phyloP scores from a whole-genome alignment of 1,140 invertebrate species.

The Neoseiulus cucumeris region DNA sequence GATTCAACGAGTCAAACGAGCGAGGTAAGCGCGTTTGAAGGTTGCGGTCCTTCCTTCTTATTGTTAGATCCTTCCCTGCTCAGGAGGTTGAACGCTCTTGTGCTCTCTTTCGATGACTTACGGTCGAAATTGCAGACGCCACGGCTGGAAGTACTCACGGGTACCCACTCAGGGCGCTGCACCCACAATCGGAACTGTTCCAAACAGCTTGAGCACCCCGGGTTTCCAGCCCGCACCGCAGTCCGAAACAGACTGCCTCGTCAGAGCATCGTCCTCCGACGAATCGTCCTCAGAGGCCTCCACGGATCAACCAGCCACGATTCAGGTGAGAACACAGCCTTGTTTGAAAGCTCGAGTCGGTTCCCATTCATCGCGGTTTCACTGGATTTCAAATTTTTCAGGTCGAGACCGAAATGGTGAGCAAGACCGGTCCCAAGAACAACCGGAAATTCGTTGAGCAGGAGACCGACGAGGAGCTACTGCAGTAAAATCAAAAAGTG shows the following conservation, averaged over 20 bases:
- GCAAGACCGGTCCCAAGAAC: not conserved
- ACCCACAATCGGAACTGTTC: not conserved
- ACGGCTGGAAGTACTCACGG: constrained; percentile 6
- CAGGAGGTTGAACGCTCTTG: too few relatives aligned
- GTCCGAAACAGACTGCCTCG: constrained; percentile 9
- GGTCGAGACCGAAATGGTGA: constrained; percentile 9
- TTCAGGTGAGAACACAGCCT: not conserved
- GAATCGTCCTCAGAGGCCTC: not conserved
- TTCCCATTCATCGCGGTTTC: too few relatives aligned
- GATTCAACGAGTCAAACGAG: constrained; percentile 8
- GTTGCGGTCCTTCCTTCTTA: too few relatives aligned
- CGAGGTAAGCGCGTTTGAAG: not conserved
- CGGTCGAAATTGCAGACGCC: not conserved
- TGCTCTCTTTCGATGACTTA: too few relatives aligned
- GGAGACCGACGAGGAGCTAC: not conserved
- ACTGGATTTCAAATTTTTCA: too few relatives aligned
- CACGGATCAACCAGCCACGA: not conserved
- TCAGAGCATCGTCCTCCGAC: constrained; percentile 9
- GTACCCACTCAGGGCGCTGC: not conserved
- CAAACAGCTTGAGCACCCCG: not conserved
- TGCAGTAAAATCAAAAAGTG: not conserved
- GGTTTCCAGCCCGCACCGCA: constrained; percentile 3
- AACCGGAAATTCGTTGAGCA: constrained; percentile 2
- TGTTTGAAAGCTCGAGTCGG: not conserved
- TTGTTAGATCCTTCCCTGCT: too few relatives aligned